phyloP scores from a whole-genome alignment of 1,140 invertebrate species.

The Drosophila equinoxialis region DNA sequence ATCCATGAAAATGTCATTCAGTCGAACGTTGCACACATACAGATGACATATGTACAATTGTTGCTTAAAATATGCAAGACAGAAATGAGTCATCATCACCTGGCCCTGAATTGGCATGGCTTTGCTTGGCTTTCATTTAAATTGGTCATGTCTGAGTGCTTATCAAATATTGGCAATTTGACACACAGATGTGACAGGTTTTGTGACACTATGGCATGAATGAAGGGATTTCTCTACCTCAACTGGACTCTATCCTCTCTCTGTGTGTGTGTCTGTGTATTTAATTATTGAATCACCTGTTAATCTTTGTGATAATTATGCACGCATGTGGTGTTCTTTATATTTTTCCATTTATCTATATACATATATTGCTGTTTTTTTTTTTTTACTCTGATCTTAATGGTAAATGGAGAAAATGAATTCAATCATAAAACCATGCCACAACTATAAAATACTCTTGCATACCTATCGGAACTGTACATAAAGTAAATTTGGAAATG shows the following conservation, averaged over 20 bases:
- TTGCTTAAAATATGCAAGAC: constrained; percentile 67
- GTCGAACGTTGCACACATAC: constrained; percentile 33
- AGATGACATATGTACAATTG: constrained; percentile 13
- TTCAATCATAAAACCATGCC: constrained; percentile 67
- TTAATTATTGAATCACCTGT: constrained; percentile 72
- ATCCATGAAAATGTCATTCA: constrained; percentile 62
- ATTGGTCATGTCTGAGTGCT: constrained; percentile 54
- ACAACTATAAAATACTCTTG: constrained; percentile 58
- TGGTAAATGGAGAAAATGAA: constrained; percentile 53
- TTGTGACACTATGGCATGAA: not conserved
- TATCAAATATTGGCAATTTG: constrained; percentile 60
- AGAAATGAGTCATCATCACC: constrained; percentile 60
- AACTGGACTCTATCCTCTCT: not conserved
- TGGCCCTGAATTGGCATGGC: constrained; percentile 15
- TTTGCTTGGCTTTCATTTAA: constrained; percentile 27
- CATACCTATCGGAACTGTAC: constrained; percentile 39
- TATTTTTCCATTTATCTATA: not conserved
- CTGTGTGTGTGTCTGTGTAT: constrained; percentile 23
- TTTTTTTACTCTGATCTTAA: constrained; percentile 30
- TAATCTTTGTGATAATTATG: constrained; percentile 65
- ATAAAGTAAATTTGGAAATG: constrained; percentile 65
- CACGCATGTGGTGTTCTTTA: constrained; percentile 38
- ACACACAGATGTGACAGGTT: constrained; percentile 50
- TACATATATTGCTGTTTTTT: not conserved
- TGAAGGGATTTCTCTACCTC: not conserved